Base-by-base conservation (phyloP, 1,140 invertebrate genomes). In the Camponotus vicinus region DNA sequence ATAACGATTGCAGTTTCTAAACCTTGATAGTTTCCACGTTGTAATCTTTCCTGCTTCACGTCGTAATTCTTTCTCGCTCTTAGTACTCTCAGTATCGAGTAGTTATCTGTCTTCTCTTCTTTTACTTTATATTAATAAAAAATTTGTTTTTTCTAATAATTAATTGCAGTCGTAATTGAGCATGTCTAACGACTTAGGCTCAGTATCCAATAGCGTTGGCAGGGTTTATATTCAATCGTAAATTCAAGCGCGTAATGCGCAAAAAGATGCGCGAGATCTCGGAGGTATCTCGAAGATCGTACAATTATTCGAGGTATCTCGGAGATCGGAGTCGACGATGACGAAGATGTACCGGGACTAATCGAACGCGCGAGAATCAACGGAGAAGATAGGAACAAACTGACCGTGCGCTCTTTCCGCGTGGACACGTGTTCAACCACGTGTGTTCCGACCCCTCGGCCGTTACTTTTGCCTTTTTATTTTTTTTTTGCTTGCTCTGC, bases 381-480 rank as follows among this genome's bases (percentile, higher is more conserved):
- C 49, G 49, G n/a, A 45, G 78, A 85, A 89, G 84, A 82, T 90
- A 83, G 79, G 82, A 55, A n/a, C 49, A n/a, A 57, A 55, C 57
- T 34, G 34, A 40, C 18, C 40, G 63, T 55, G 40, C 61, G 37
- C 57, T 55, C 42, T 32, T 75, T 89, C 77, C 66, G 45, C 64
- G 70, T 77, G 77, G 91, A 94, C 93, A 94, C 93, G 93, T 94
- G 93, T 94, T 93, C 92, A 88, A 92, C 92, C 93, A 94, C 92
- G 93, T 93, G 93, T 93, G 91, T 91, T 86, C 64, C 89, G 90
- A 61, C 77, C 86, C 85, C 76, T 85, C 70, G 69, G 57, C 75
- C 85, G 85, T 86, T 89, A 87, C 75, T 83, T 83, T 67, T 88
- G 59, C 88, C 70, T 90, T 91, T 67, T 87, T 52, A 59, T 49